Evolutionary conservation across 1,140 invertebrate species (phyloP), one percentile per base, ranked within the genome.

Genomic region (Eubasilissa regina): DNA sequence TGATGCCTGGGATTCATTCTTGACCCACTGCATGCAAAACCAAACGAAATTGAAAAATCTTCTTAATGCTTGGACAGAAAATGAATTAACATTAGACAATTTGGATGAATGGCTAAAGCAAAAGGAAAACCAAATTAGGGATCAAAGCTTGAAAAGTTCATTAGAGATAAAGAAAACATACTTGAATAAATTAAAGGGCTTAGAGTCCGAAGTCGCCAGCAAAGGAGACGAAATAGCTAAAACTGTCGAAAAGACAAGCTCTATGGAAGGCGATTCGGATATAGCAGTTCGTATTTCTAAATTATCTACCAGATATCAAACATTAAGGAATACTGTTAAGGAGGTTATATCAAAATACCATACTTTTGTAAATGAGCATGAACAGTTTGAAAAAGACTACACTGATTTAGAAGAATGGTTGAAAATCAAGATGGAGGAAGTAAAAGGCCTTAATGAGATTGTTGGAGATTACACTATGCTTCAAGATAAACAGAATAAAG

Each of bases 61-160:
- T 47, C 93, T 93, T 83, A 92, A 92, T 77, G 92, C 95, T 84
- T 95, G 95, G 92, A 93, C 93, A 53, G 93, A 95, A 85, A 96
- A 96, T 79, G 94, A 96, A 84, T 91, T 92, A 21, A 90, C 93
- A 4, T 91, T 97, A 48, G 94, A 97, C 75, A 89, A 90, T 79
- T 87, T 98, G 0, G 94, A 94, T 83, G 89, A 90, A 58, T 99
- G 97, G 97, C 89, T 97, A 13, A 95, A 96, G 84, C 90, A 94
- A 53, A 94, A 95, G 84, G 97, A 98, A 89, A 90, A 90, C 60
- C 92, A 95, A 85, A 90, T 97, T 0, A 96, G 96, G 87, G 97
- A 98, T 86, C 95, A 97, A 87, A 95, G 95, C 82, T 89, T 98
- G 6, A 97, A 96, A 85, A 96, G 93, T 84, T 95, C 93, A 7